Base-by-base conservation (phyloP, 2,797 vertebrate species). In the Rhinoraja longicauda region DNA sequence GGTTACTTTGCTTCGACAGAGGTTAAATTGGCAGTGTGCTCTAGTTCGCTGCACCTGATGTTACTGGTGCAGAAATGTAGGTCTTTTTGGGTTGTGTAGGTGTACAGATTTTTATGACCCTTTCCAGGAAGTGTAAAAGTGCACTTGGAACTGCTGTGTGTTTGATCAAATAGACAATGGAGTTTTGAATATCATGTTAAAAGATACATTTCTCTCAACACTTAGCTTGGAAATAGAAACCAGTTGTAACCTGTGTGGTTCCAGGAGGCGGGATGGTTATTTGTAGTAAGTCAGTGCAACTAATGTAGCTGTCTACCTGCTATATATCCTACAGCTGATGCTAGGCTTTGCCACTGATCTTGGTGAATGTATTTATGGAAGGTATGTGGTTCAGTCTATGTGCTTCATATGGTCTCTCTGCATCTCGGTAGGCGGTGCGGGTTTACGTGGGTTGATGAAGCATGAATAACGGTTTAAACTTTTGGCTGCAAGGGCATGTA, bases 371-470 rank as follows among this genome's bases (percentile, higher is more conserved):
- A 92, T 92, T 73, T 92, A 57, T 92, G 90, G 64, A 92, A 92
- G 64, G 36, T 9, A 90, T 67, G 86, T 64, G 19, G 36, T 62
- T 26, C 82, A 78, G 70, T 36, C 72, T n/a, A 12, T 75, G 62
- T 78, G 1, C 39, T 94, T 96, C 95, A 93, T 96, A 53, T 96
- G 95, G 96, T 96, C 93, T 96, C 94, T 94, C 93, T 93, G 94
- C 94, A 94, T 94, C 94, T 94, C 95, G 95, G 94, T 94, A 95
- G 95, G 93, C 76, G 93, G 75, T 53, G 95, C 95, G 96, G 96
- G 95, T 95, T 95, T 96, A 96, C 92, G 95, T 96, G 94, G 96
- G 96, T 94, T 94, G 95, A 75, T 24, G 26, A 53, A 73, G 39
- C 36, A 92, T 12, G 6, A 75, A 39, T 45, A 92, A 92, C 39